A percentile compares a stretch with the other conserved stretches of the same genome.
These are phyloP conservation scores for Cybosia mesomella DNA, from an alignment of 2,888 invertebrate species.

Conservation along the genomic window DNA sequence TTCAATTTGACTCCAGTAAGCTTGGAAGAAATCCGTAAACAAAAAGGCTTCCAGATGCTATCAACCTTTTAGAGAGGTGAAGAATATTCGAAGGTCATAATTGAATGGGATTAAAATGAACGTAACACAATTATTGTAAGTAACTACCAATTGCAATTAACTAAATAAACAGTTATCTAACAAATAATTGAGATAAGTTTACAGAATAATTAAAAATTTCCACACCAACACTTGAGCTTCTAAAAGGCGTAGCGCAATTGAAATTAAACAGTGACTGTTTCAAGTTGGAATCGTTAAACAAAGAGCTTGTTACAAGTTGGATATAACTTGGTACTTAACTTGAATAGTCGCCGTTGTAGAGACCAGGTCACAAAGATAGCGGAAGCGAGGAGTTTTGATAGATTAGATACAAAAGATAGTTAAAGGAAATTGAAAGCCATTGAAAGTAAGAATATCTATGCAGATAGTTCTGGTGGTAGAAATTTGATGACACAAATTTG, in stretches of 20 bases:
- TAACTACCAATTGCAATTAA: slow-evolving; percentile 16
- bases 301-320: slow-evolving; percentile 55
- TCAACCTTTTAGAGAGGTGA: too few species aligned
- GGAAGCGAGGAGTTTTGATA: slow-evolving; percentile 13
- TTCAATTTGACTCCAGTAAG: too few species aligned
- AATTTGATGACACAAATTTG: too few species aligned
- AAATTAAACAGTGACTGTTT: slow-evolving; percentile 60
- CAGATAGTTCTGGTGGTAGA: neutral
- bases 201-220: slow-evolving; percentile 48
- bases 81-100: too few species aligned
- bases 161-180: slow-evolving; percentile 20
- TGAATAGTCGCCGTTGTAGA: slow-evolving; percentile 33
- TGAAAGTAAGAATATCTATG: neutral
- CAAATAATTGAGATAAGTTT: slow-evolving; percentile 20
- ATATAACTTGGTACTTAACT: slow-evolving; percentile 53
- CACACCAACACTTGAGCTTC: slow-evolving; percentile 41
- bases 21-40: too few species aligned
- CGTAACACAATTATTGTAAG: neutral
- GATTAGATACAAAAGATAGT: slow-evolving; percentile 13
- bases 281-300: slow-evolving; percentile 57
- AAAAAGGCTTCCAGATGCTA: too few species aligned
- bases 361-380: slow-evolving; percentile 21
- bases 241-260: slow-evolving; percentile 54
- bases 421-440: neutral
- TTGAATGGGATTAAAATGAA: neutral